These are phyloP conservation scores for Callinectes sapidus DNA, from an alignment of 2,888 invertebrate genomes.

Conservation along the genomic window DNA sequence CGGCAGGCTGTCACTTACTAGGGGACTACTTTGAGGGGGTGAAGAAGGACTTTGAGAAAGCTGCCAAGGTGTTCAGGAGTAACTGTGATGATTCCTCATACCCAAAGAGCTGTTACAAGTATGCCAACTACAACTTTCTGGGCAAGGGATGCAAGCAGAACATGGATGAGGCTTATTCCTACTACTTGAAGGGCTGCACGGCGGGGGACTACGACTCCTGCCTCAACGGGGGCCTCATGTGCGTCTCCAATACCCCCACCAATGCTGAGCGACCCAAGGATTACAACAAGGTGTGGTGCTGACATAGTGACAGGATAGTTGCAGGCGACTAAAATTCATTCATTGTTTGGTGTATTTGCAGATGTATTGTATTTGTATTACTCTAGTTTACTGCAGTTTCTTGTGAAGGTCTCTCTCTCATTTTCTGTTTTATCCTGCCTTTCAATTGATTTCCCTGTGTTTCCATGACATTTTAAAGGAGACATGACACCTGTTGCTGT, in stretches of 20 bases:
- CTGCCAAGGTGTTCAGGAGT: conserved; percentile 86
- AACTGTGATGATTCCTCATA: conserved; percentile 92
- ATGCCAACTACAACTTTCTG: conserved; percentile 81
- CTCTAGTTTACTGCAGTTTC: too few relatives aligned
- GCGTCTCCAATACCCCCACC: conserved; percentile 76
- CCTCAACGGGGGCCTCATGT: conserved; percentile 84
- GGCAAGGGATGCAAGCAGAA: conserved; percentile 79
- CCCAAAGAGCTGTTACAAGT: conserved; percentile 91
- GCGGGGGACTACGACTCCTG: conserved; percentile 84
- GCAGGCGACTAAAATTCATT: neutral
- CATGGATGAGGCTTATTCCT: conserved; percentile 81
- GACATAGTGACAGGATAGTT: neutral
- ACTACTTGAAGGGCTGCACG: conserved; percentile 88
- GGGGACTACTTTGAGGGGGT: conserved; percentile 94
- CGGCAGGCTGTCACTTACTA: conserved; percentile 90
- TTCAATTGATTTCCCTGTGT: too few relatives aligned
- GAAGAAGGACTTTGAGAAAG: conserved; percentile 87
- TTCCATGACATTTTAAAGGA: too few relatives aligned
- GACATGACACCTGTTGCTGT: too few relatives aligned
- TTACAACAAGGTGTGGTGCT: conserved; percentile 54
- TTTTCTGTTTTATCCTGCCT: too few relatives aligned
- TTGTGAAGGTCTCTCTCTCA: too few relatives aligned
- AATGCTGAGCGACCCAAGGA: conserved; percentile 55
- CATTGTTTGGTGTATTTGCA: too few relatives aligned
- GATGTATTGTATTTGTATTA: too few relatives aligned